Base-by-base conservation (phyloP, 2,113 vertebrate genomes). In the Rhinoderma darwinii region DNA sequence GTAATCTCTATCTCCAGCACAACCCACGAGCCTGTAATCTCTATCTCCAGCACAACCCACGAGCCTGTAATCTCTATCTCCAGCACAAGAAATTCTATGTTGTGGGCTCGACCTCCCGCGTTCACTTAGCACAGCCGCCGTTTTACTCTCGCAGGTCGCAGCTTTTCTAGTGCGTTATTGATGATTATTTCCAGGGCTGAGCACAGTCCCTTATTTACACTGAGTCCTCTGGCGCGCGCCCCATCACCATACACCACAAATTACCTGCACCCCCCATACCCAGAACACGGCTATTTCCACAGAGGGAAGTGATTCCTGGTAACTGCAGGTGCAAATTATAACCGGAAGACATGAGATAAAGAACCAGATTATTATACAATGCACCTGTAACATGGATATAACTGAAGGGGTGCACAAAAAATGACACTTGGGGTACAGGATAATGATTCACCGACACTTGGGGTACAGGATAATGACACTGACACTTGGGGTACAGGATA, bases 121-220 rank as follows among this genome's bases (percentile, higher is more conserved):
- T 56, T 32, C 9, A 79, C 50, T 79, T 77, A 35, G 56, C 44
- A 51, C 27, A 51, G 6, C 44, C 2, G 15, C 4, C 15, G n/a
- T 43, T 44, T 14, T n/a, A 68, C 43, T 73, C 70, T 41, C n/a
- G 17, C 41, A 75, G 72, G n/a, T 30, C 8, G 27, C 43, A 44
- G 25, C 74, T 30, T 25, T 47, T 79, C 76, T 18, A 20, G 76
- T 50, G n/a, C 14, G 12, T 59, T 59, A 59, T 8, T 59, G 54
- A 59, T 59, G 54, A 63, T 78, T 54, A 78, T 78, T 78, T 54
- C 43, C 39, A 75, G 59, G 59, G 59, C 59, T 63, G 59, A 68
- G 63, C 63, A 68, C 30, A 68, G 74, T 50, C 17, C 17, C 25
- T 50, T 76, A 50, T 44, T 75, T 76, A 44, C 27, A 30, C n/a